Evolutionary conservation across 2,888 invertebrate species (phyloP).

Genomic region (Andrena flavipes): DNA sequence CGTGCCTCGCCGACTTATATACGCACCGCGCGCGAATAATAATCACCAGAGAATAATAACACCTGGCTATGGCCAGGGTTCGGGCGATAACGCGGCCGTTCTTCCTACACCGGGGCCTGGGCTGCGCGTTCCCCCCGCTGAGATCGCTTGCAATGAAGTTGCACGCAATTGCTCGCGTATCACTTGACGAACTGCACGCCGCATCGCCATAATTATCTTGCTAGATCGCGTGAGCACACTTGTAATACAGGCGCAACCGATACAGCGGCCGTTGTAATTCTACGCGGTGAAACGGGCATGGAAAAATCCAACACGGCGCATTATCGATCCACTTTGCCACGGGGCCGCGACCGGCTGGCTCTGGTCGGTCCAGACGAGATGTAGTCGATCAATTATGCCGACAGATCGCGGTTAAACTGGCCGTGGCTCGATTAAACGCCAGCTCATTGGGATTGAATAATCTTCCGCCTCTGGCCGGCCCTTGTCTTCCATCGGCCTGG

Average conservation of each 20-base stretch:
- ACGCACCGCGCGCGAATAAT: constrained; percentile 60
- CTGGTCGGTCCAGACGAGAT: too few relatives aligned
- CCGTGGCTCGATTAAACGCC: not conserved
- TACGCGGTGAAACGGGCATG: not conserved
- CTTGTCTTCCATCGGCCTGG: too few relatives aligned
- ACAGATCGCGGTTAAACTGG: constrained; percentile 31
- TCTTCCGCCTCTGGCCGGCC: too few relatives aligned
- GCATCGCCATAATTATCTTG: constrained; percentile 65
- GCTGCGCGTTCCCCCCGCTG: constrained; percentile 35
- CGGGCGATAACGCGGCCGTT: constrained; percentile 41
- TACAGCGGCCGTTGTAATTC: constrained; percentile 28
- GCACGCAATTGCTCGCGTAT: constrained; percentile 65
- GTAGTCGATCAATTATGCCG: constrained; percentile 2
- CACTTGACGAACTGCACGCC: constrained; percentile 55
- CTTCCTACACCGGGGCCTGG: constrained; percentile 6
- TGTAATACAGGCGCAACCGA: constrained; percentile 31
- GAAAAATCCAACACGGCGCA: constrained; percentile 28
- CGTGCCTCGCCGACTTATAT: constrained; percentile 36
- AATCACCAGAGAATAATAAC: constrained; percentile 66
- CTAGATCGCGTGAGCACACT: constrained; percentile 62
- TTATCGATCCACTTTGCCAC: too few relatives aligned
- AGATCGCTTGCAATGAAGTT: constrained; percentile 36
- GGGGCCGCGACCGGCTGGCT: too few relatives aligned
- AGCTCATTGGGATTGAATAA: too few relatives aligned
- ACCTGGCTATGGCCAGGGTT: constrained; percentile 28